Base-by-base conservation (phyloP, 2,888 invertebrate species). In the Patella pellucida region DNA sequence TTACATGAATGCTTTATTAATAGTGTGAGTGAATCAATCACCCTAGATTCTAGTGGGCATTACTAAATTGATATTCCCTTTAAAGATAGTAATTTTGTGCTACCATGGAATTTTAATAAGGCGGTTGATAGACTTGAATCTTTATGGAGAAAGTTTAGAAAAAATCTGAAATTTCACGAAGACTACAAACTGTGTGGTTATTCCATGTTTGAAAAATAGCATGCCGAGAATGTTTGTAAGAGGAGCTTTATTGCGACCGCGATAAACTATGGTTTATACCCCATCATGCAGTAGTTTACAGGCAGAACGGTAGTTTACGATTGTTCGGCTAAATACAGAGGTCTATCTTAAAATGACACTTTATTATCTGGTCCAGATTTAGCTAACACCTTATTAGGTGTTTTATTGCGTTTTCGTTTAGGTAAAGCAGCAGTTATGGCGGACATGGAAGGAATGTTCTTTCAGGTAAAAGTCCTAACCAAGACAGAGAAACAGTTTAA, bases 231-330 rank as follows among this genome's bases (percentile, higher is more conserved):
- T 19, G 73, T 77, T 3, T 71, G 74, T 5, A 31, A 15, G 68
- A 73, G 12, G 69, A 71, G 41, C 15, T 68, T 14, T 16, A 31
- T n/a, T 27, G 23, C 1, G 69, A 73, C 11, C 69, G 77, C n/a
- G 76, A 74, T 67, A 19, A 41, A 5, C 71, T 67, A 27, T 81
- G 81, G 79, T 82, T 81, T 73, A 31, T 82, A 7, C 82, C 79
- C 31, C 73, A 74, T 27, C 76, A 74, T 67, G 79, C 76, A 14
- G 76, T 79, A 11, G 80, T 73, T 68, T 78, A 81, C 52, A 78
- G 73, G 7, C 51, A 75, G 54, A 80, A 81, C 50, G 54, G 67
- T 78, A n/a, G 78, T 78, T 19, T 78, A 75, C 67, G 76, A 78
- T 67, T 76, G 78, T 51, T 71, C 76, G 7, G 78, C 78, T 56